Percentiles rank a stretch among this genome's conserved stretches.
Conservation (phyloP, 2,797 vertebrate species). For the Rhinoraja longicauda region DNA sequence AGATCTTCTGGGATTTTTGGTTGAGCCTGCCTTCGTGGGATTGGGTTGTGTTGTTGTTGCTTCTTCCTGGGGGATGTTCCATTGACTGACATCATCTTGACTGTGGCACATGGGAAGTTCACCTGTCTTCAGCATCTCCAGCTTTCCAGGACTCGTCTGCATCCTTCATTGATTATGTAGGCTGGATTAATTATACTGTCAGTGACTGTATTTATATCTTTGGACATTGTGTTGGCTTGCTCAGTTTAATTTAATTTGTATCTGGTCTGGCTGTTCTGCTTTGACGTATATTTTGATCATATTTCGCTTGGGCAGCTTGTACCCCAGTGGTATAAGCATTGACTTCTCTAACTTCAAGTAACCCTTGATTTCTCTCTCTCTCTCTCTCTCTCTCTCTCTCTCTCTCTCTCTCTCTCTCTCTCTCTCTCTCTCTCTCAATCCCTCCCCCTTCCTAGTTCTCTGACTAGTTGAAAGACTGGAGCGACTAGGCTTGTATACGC, state of each 20-base stretch:
- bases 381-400: too few species aligned
- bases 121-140: slow-evolving; percentile 46
- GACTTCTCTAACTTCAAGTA: too few species aligned
- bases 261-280: slow-evolving; percentile 2
- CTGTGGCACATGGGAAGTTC: slow-evolving; percentile 50
- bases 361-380: too few species aligned
- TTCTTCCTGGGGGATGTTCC: slow-evolving; percentile 52
- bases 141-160: slow-evolving; percentile 50
- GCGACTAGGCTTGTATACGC: too few species aligned
- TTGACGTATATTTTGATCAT: too few species aligned
- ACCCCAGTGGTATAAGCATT: too few species aligned
- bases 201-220: slow-evolving; percentile 51
- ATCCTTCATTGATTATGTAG: slow-evolving; percentile 53
- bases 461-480: too few species aligned
- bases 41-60: slow-evolving; percentile 48
- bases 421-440: too few species aligned
- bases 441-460: too few species aligned
- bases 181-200: slow-evolving; percentile 60
- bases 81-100: slow-evolving; percentile 49
- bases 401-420: too few species aligned
- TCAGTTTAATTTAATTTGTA: slow-evolving; percentile 45
- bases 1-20: slow-evolving; percentile 49
- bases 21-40: slow-evolving; percentile 54
- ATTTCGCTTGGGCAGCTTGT: too few species aligned
- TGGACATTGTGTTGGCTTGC: slow-evolving; percentile 46